Conservation (phyloP, 1,140 invertebrate species). For the Polyergus mexicanus region DNA sequence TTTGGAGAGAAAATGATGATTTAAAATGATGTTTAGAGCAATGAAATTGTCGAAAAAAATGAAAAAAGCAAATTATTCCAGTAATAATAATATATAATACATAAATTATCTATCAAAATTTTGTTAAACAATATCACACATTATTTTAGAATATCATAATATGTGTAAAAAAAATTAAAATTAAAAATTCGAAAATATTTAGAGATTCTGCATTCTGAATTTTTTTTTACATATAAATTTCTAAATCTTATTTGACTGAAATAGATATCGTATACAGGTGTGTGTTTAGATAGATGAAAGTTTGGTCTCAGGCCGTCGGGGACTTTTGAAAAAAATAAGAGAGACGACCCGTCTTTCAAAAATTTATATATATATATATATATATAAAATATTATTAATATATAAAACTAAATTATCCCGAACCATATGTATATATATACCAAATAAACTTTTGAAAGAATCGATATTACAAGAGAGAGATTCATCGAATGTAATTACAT, state of each 20-base stretch:
- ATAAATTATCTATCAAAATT: slow-evolving; percentile 2
- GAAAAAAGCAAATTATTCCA: neutral
- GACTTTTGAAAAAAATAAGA: slow-evolving; percentile 26
- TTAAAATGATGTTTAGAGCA: neutral
- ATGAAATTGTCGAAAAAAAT: neutral
- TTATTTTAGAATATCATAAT: neutral
- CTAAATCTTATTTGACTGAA: neutral
- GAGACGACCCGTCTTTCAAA: slow-evolving; percentile 13
- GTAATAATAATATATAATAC: neutral
- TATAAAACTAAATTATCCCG: neutral
- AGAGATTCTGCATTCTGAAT: neutral
- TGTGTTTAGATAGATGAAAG: slow-evolving; percentile 44
- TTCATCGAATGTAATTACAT: neutral
- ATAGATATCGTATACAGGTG: neutral
- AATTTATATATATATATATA: too few species aligned
- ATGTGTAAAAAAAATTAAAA: neutral
- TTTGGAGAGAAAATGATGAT: neutral
- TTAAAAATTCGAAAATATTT: neutral
- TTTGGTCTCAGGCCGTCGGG: slow-evolving; percentile 57
- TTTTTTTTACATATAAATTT: neutral
- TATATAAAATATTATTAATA: neutral
- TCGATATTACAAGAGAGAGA: neutral
- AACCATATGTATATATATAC: neutral
- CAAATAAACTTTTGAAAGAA: neutral
- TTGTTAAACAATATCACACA: neutral